Evolutionary conservation across 2,797 vertebrate genomes (phyloP).

Genomic region (Anomalospiza imberbis): DNA sequence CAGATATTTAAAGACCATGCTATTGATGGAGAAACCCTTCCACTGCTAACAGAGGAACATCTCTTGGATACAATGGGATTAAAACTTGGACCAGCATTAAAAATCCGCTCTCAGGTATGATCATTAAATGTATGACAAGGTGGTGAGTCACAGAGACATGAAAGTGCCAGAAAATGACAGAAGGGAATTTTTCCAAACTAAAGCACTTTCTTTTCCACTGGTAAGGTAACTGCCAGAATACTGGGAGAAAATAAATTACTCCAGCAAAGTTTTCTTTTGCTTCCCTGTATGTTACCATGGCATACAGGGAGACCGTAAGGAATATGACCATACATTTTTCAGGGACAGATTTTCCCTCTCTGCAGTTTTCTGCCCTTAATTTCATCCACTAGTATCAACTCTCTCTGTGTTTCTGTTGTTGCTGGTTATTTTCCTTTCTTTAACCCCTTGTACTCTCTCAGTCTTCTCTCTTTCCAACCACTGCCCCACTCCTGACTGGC

Average conservation of each 20-base stretch:
- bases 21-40: conserved; percentile 94
- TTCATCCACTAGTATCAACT: background rate
- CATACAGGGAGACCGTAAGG: background rate
- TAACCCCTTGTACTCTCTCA: background rate
- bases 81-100: conserved; percentile 92
- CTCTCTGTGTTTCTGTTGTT: background rate
- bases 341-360: background rate
- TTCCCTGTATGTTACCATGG: background rate
- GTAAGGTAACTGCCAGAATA: background rate
- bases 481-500: background rate
- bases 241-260: background rate
- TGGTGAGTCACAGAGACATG: background rate
- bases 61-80: conserved; percentile 92
- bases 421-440: background rate
- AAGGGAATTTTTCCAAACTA: background rate
- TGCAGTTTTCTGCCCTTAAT: background rate
- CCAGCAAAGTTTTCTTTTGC: background rate
- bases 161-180: background rate
- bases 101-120: conserved; percentile 92
- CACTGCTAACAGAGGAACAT: conserved; percentile 94
- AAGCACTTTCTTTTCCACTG: background rate
- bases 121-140: background rate
- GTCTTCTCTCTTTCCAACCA: background rate
- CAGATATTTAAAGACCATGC: conserved; percentile 94
- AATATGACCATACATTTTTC: rapidly evolving